Evolutionary conservation across 2,113 vertebrate species (phyloP).

Genomic region (Otus sunia): DNA sequence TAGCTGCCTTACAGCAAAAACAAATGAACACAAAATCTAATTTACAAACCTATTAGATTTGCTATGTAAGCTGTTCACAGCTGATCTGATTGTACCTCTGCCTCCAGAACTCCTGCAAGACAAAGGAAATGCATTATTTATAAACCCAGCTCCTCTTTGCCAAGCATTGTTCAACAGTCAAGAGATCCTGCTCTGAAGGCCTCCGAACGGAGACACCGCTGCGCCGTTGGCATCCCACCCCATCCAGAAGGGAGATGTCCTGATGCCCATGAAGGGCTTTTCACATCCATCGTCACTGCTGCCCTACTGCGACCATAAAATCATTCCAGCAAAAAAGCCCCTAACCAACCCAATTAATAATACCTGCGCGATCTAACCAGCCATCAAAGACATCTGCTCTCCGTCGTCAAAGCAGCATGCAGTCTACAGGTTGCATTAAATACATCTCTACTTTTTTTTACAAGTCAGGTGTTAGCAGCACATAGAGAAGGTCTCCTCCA

Average conservation of each 20-base stretch:
- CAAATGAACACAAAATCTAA: conserved; percentile 84
- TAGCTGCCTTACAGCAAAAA: conserved; percentile 82
- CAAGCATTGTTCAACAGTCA: conserved; percentile 68
- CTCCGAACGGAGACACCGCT: neutral
- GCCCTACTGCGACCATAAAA: neutral
- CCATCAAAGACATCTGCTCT: conserved; percentile 25
- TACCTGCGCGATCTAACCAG: neutral
- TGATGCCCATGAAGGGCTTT: neutral
- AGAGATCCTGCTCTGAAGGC: conserved; percentile 23
- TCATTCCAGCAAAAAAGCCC: neutral
- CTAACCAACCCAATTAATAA: neutral
- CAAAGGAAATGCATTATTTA: conserved; percentile 85
- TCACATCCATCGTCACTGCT: neutral
- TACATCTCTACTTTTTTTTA: neutral
- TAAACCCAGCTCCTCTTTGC: conserved; percentile 67
- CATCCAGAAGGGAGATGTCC: neutral
- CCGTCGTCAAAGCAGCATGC: neutral
- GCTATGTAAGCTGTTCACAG: conserved; percentile 82
- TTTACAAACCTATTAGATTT: conserved; percentile 92
- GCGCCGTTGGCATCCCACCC: rapidly evolving
- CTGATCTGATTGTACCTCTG: conserved; percentile 86
- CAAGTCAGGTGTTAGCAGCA: neutral
- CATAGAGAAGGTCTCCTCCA: neutral
- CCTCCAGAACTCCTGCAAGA: conserved; percentile 87
- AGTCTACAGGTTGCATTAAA: conserved; percentile 8